Conservation (phyloP, 2,888 invertebrate genomes). For the Lycocerus yunnanus region DNA sequence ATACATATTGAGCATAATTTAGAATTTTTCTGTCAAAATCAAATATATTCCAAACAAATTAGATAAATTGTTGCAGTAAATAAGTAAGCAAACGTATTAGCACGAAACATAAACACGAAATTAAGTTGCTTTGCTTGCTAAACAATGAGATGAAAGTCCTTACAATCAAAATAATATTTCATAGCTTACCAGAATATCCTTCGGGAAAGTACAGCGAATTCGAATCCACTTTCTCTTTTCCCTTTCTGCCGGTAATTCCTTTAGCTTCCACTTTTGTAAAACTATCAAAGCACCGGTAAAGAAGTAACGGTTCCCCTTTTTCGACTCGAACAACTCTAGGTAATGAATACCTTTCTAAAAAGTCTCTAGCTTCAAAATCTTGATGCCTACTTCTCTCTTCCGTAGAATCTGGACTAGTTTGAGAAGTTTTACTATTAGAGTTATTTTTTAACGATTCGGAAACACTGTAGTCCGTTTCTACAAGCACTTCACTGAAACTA, state of each 20-base stretch:
- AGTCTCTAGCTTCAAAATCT: slow-evolving; percentile 57
- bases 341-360: slow-evolving; percentile 65
- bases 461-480: slow-evolving; percentile 52
- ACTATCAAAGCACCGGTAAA: slow-evolving; percentile 67
- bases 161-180: background rate
- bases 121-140: too few species aligned
- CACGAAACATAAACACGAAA: too few species aligned
- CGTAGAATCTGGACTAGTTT: slow-evolving; percentile 43
- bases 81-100: too few species aligned
- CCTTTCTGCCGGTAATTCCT: slow-evolving; percentile 62
- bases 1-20: too few species aligned
- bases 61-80: too few species aligned
- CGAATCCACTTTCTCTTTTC: slow-evolving; percentile 59
- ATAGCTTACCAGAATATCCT: slow-evolving; percentile 66
- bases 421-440: slow-evolving; percentile 35
- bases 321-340: slow-evolving; percentile 65
- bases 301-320: slow-evolving; percentile 63
- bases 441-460: slow-evolving; percentile 47
- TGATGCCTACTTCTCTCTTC: slow-evolving; percentile 44
- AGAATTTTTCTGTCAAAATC: too few species aligned
- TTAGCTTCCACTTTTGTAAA: slow-evolving; percentile 68
- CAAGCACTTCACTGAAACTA: slow-evolving; percentile 55
- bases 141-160: too few species aligned
- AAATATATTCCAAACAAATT: too few species aligned
- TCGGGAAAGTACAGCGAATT: slow-evolving; percentile 68